Conservation (phyloP, 2,113 vertebrate genomes). For the Trogon surrucura region DNA sequence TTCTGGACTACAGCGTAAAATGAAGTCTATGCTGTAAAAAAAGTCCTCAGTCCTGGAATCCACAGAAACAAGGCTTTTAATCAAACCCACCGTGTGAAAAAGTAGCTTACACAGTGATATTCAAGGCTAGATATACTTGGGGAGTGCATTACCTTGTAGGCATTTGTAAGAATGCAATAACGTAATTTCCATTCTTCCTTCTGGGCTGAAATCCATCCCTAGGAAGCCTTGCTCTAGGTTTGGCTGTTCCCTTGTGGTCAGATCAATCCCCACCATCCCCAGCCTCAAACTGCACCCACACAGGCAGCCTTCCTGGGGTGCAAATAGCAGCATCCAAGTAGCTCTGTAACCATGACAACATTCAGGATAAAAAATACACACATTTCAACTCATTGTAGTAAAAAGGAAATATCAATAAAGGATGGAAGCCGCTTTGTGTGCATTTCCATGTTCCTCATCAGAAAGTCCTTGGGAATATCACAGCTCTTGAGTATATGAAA, state of each 20-base stretch:
- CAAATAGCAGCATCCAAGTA: slow-evolving; percentile 21
- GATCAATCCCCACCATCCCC: neutral
- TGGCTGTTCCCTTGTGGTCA: neutral
- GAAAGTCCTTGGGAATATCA: slow-evolving; percentile 17
- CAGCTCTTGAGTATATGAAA: neutral
- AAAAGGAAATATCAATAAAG: slow-evolving; percentile 36
- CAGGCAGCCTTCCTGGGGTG: neutral
- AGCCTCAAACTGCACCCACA: neutral
- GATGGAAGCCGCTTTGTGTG: slow-evolving; percentile 2
- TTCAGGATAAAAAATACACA: slow-evolving; percentile 37
- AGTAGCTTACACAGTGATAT: neutral
- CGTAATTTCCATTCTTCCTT: neutral
- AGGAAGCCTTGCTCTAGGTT: neutral
- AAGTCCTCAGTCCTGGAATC: neutral
- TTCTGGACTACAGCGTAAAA: neutral
- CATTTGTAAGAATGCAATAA: neutral
- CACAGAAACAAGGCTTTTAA: neutral
- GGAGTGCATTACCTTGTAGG: neutral
- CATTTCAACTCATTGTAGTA: slow-evolving; percentile 33
- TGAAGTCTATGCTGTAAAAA: neutral
- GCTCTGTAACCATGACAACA: slow-evolving; percentile 53
- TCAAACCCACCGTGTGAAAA: neutral
- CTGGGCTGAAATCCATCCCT: neutral
- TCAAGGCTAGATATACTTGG: neutral
- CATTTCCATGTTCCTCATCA: neutral